A percentile compares a stretch with the other conserved stretches of the same genome.
Evolutionary conservation across 2,113 vertebrate species (phyloP).

Genomic region (Benitochromis conjunctus): DNA sequence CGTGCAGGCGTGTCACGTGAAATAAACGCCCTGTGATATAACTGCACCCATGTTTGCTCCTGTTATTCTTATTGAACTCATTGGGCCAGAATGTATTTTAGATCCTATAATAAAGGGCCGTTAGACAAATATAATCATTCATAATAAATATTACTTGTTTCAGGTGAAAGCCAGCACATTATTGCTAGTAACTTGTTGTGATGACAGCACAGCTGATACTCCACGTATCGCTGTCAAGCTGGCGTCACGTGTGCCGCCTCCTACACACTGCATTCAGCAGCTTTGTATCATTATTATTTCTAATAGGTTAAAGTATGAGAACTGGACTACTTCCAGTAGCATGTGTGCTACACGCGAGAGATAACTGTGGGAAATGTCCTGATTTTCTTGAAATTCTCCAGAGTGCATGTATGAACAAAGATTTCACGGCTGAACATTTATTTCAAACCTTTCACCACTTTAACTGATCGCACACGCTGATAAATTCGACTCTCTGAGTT

Average conservation of each 20-base stretch:
- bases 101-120: background rate
- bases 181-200: background rate
- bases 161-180: background rate
- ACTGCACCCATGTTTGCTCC: background rate
- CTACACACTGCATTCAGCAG: background rate
- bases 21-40: background rate
- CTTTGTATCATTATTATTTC: rapidly evolving
- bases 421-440: background rate
- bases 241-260: background rate
- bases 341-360: background rate
- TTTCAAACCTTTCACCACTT: background rate
- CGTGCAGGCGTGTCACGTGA: rapidly evolving
- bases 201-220: background rate
- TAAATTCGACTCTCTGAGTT: background rate
- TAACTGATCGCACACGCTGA: background rate
- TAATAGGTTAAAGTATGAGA: background rate
- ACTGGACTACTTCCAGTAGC: background rate
- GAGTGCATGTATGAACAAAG: rapidly evolving
- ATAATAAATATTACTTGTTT: background rate
- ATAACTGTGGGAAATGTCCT: background rate
- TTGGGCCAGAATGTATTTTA: background rate
- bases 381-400: too few species aligned
- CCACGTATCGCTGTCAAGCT: too few species aligned
- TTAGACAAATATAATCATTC: background rate
- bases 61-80: rapidly evolving